Percentiles rank a stretch among this genome's conserved stretches.
phyloP scores from a whole-genome alignment of 2,797 vertebrate genomes.

The Pantherophis vulpinus region DNA sequence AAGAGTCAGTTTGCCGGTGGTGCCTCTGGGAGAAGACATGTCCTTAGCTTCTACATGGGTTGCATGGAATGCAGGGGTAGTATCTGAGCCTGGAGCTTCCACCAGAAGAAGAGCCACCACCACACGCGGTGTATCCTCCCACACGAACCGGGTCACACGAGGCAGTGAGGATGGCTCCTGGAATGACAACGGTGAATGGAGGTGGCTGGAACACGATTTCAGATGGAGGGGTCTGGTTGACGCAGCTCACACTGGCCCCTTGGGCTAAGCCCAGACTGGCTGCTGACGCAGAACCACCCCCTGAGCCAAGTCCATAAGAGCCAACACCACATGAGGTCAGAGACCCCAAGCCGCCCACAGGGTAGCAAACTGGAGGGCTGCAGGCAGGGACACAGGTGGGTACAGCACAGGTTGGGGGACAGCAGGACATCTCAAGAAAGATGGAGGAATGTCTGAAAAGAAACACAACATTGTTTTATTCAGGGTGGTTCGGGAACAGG shows the following conservation, averaged over 20 bases:
- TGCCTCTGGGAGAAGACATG: background rate
- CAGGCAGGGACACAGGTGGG: background rate
- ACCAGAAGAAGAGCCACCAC: background rate
- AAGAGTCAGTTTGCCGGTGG: background rate
- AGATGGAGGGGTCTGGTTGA: background rate
- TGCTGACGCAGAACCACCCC: fast-evolving
- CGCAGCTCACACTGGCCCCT: fast-evolving
- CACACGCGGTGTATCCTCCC: background rate
- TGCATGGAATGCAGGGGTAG: background rate
- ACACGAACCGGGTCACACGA: background rate
- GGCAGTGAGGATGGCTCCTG: fast-evolving
- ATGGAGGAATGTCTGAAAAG: background rate
- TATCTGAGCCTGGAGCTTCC: background rate
- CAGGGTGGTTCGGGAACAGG: background rate
- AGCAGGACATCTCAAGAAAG: background rate
- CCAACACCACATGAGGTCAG: background rate
- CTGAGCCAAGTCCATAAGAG: background rate
- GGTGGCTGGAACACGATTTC: fast-evolving
- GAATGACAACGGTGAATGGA: fast-evolving
- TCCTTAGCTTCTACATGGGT: background rate
- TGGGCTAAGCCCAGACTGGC: background rate
- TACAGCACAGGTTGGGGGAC: background rate
- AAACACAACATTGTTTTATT: background rate
- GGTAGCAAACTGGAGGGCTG: background rate
- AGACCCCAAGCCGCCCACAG: background rate